Base-by-base conservation (phyloP, 2,113 vertebrate species). In the Oenanthe oenanthe region DNA sequence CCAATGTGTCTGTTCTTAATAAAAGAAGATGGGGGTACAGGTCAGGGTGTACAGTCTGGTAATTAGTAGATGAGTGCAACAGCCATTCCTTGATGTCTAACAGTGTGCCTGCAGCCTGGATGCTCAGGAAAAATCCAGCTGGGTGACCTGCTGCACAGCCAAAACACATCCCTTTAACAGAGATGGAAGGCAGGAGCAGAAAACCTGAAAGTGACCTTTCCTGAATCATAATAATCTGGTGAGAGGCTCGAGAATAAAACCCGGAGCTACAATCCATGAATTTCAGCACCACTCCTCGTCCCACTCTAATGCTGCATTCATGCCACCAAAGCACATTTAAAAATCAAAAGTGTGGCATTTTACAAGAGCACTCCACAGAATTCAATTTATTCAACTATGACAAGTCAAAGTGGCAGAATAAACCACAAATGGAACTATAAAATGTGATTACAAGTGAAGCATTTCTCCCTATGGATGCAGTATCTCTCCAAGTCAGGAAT, bases 311-410 rank as follows among this genome's bases (percentile, higher is more conserved):
- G 54, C 29, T 42, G 61, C 50, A 50, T 84, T 92, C 58, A 82
- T 42, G 57, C 84, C 43, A 60, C 38, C 9, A 7, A 63, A 79
- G 71, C 58, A 61, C 32, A 54, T 85, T 85, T 89, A 68, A 91
- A 83, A 92, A 87, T 54, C n/a, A 61, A 4, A 89, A 87, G 34
- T 19, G 15, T 75, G 62, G 53, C 65, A 73, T 86, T 93, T 96
- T 90, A 67, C 66, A 84, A 82, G 32, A 86, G 45, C 34, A 68
- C 74, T 87, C 57, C 50, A 72, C 28, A 79, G 53, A 92, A 79
- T 28, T 45, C 61, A 68, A 68, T 87, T 89, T 89, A 87, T 89
- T 91, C 84, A 91, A 75, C 48, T 87, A 53, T n/a, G 58, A 87
- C 84, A 92, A 91, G 77, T 68, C 45, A 8, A 77, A 75, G 70